Conservation (phyloP, 2,797 vertebrate genomes). For the Rhinophrynus dorsalis region DNA sequence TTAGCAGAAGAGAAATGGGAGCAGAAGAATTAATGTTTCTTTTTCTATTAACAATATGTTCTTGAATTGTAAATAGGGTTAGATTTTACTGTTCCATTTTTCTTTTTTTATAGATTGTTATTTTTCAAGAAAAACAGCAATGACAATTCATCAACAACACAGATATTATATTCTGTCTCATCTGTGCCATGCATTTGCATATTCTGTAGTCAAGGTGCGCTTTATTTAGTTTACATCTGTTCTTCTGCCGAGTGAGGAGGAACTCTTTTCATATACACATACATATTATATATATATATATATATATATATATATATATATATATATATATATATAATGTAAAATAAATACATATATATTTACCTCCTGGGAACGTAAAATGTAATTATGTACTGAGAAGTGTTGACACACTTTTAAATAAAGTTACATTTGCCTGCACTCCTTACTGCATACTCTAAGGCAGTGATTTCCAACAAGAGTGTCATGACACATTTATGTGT, state of each 20-base stretch:
- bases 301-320: too few species aligned
- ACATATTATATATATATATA: too few species aligned
- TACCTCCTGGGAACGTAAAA: neutral
- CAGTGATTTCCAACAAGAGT: too few species aligned
- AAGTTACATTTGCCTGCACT: neutral
- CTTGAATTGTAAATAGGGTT: slow-evolving; percentile 53
- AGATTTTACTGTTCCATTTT: slow-evolving; percentile 52
- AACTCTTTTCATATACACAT: slow-evolving; percentile 44
- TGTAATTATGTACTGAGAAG: neutral
- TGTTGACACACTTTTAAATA: neutral
- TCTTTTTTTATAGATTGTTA: slow-evolving; percentile 53
- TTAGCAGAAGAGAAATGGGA: slow-evolving; percentile 30
- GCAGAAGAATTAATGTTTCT: slow-evolving; percentile 45
- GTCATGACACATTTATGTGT: too few species aligned
- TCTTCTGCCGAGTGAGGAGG: slow-evolving; percentile 48
- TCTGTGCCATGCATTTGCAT: slow-evolving; percentile 53
- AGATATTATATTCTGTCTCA: slow-evolving; percentile 54
- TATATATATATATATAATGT: too few species aligned
- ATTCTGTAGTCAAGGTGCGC: slow-evolving; percentile 55
- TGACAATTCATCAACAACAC: slow-evolving; percentile 55
- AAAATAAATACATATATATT: too few species aligned
- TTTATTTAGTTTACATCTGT: slow-evolving; percentile 46
- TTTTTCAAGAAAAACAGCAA: slow-evolving; percentile 56
- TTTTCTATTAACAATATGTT: slow-evolving; percentile 54
- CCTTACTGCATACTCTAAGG: neutral